Evolutionary conservation across 2,888 invertebrate genomes (phyloP).

Genomic region (Volucella inflata): DNA sequence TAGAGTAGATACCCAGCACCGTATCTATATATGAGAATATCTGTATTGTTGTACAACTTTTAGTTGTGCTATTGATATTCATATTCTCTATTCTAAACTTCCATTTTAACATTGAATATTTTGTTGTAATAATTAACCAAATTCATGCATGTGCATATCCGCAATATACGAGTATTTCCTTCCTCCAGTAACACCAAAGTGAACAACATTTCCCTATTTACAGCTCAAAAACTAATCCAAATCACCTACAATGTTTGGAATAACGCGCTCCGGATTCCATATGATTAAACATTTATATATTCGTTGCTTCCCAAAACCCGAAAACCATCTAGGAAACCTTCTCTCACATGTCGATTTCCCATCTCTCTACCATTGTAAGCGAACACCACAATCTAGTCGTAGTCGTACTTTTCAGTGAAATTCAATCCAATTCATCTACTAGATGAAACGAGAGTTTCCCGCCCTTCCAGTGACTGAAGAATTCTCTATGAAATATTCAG

Average conservation of each 20-base stretch:
- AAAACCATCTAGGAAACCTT: neutral
- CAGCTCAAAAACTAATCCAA: slow-evolving; percentile 40
- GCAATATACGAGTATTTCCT: too few relatives aligned
- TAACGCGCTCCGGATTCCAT: slow-evolving; percentile 58
- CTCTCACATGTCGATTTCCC: slow-evolving; percentile 62
- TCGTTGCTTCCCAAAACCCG: neutral
- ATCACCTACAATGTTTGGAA: slow-evolving; percentile 44
- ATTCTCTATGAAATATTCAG: slow-evolving; percentile 69
- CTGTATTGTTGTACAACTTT: too few relatives aligned
- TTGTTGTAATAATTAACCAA: too few relatives aligned
- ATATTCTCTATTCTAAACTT: too few relatives aligned
- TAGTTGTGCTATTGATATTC: too few relatives aligned
- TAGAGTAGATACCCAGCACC: too few relatives aligned
- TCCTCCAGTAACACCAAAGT: too few relatives aligned
- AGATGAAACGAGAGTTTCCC: neutral
- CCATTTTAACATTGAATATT: too few relatives aligned
- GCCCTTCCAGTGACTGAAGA: slow-evolving; percentile 1
- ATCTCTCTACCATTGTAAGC: slow-evolving; percentile 17
- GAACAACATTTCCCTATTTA: too few relatives aligned
- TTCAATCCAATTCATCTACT: slow-evolving; percentile 57
- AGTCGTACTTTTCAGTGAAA: slow-evolving; percentile 37
- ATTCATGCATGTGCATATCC: too few relatives aligned
- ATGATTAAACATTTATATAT: slow-evolving; percentile 57
- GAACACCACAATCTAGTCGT: slow-evolving; percentile 49
- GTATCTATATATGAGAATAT: too few relatives aligned